Evolutionary conservation across 2,888 invertebrate genomes (phyloP), one percentile per base, ranked within the genome.

Genomic region (Tipula confusa): DNA sequence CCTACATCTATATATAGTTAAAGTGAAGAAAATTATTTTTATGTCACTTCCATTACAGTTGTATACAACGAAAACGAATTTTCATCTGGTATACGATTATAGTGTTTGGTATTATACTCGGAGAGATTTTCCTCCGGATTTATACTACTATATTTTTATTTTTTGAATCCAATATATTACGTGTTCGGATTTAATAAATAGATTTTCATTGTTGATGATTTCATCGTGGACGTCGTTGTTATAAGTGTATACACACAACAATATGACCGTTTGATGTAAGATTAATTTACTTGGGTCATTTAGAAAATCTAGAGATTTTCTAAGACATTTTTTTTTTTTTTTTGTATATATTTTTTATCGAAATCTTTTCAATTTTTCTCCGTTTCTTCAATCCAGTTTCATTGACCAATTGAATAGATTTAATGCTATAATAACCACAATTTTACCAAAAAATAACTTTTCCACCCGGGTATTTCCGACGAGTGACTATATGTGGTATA

Each of bases 81-180:
- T 64, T 64, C 6, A 24, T 64, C 24, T 64, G 18, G 24, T 64
- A 24, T n/a, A n/a, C n/a, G n/a, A n/a, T 9, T 24, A 64, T 64
- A 18, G 48, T 48, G 48, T 48, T 38, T 48, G 18, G 3, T 33
- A 11, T 33, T 48, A 18, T 18, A 43, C 43, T 64, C 9, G 24
- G 24, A 64, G 24, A 64, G 64, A 18, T 64, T 64, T 64, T 64
- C 64, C 64, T 64, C 64, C 24, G 64, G 64, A 7, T 48, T 24
- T 24, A 24, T 64, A 24, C 24, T 64, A 13, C 2, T 38, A 38
- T 38, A 13, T 38, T 64, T 9, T 64, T 64, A 24, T 64, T 18
- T 33, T 64, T 64, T 64, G 64, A 64, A 64, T 64, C 64, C 64
- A 64, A 64, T 64, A 64, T 24, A 64, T 64, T 64, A 64, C 64